Evolutionary conservation across 2,888 invertebrate genomes (phyloP), one percentile per base, ranked within the genome.

Genomic region (Aspidiotus destructor): DNA sequence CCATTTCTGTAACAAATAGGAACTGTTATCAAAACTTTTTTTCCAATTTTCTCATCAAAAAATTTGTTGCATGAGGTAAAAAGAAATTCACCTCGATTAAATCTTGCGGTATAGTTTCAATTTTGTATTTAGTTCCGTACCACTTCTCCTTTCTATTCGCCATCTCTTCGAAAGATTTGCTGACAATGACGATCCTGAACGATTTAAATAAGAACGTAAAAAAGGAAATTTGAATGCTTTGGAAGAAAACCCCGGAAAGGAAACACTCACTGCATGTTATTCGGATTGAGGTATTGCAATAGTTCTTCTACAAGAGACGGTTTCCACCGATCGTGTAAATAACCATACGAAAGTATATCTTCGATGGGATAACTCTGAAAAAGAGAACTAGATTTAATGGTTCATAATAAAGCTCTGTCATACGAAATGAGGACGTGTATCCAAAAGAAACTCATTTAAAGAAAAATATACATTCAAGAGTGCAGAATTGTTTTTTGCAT

Each of bases 101-200:
- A 2, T 82, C 80, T 0, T 81, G 77, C 0, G 86, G 79, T 62
- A 97, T 88, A 70, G 84, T 81, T 70, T 86, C 85, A 55, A 86
- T 80, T 48, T 85, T 82, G 76, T 89, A 96, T 74, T 91, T 88
- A 0, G 95, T 95, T 0, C 92, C 92, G 77, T 97, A 99, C 91
- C 93, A 96, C 0, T 85, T 83, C 75, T 97, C 96, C 0, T 80
- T 81, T 73, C 85, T 79, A 17, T 86, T 82, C 10, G 88, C 83
- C 60, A 84, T 81, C 6, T 83, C 81, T 72, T 85, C 85, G 76
- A 87, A 92, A 73, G 82, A 85, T 81, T 95, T 89, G 7, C 89
- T 89, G 8, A 93, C 83, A 9, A 91, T 77, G 0, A 84, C 85
- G 7, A 91, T 79, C 52, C 91, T 83, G 58, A 62, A 68, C 69